phyloP scores from a whole-genome alignment of 35 echinoderm and acorn worm genomes.

The Chiridota heheva region DNA sequence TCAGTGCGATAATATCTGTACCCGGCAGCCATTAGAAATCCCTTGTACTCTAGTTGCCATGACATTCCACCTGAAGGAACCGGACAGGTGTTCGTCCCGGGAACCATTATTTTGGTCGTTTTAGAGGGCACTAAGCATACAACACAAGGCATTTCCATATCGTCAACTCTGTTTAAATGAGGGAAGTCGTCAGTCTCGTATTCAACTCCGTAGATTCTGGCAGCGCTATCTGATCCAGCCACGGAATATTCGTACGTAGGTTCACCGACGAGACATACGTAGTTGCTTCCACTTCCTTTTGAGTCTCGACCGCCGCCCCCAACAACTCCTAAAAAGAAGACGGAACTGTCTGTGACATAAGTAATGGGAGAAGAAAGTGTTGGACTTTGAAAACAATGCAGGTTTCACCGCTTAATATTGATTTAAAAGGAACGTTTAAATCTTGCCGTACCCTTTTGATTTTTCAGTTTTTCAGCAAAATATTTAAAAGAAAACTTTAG shows the following conservation, averaged over 20 bases:
- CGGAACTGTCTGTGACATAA: too few species aligned
- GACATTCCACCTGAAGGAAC: too few species aligned
- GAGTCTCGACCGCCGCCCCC: not conserved
- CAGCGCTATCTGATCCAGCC: not conserved
- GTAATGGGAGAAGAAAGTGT: too few species aligned
- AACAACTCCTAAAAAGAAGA: too few species aligned
- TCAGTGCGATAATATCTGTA: conserved; percentile 11
- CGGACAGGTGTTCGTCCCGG: conserved; percentile 14
- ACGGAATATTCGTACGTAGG: not conserved
- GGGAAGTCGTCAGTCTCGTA: conserved; percentile 26
- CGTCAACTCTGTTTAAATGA: not conserved
- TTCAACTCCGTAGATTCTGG: not conserved
- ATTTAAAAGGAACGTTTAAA: too few species aligned
- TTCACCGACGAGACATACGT: not conserved
- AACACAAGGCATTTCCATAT: conserved; percentile 1
- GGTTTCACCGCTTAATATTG: too few species aligned
- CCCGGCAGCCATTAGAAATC: conserved; percentile 18
- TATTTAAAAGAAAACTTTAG: too few species aligned
- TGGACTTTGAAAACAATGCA: too few species aligned
- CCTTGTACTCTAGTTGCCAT: conserved; percentile 28
- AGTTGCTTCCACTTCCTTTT: conserved; percentile 32
- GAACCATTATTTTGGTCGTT: not conserved
- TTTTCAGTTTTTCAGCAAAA: too few species aligned
- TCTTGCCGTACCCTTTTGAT: too few species aligned
- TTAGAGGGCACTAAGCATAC: conserved; percentile 11